These are phyloP conservation scores for Thalassoma bifasciatum DNA, from an alignment of 2,113 vertebrate genomes.

Conservation along the genomic window DNA sequence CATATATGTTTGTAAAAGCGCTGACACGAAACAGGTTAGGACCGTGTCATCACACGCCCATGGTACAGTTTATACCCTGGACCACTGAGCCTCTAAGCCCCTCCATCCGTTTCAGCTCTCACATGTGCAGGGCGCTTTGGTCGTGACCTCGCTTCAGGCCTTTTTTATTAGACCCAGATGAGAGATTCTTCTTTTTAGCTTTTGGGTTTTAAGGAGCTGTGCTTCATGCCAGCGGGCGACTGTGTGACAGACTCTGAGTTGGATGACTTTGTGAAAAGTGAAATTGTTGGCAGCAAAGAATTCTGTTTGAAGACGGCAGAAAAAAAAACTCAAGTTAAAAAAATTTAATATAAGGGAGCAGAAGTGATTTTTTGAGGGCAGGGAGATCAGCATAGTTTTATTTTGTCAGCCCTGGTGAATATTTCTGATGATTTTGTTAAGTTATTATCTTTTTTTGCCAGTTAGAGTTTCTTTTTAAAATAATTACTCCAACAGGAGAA, in stretches of 20 bases:
- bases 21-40: constrained; percentile 44
- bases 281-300: constrained; percentile 20
- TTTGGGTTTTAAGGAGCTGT: constrained; percentile 44
- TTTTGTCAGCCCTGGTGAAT: constrained; percentile 24
- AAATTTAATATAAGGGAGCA: constrained; percentile 31
- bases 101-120: constrained; percentile 60
- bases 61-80: constrained; percentile 57
- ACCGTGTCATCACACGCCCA: constrained; percentile 43
- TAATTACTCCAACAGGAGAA: not conserved
- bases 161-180: constrained; percentile 70
- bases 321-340: not conserved
- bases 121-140: constrained; percentile 53
- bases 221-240: constrained; percentile 42
- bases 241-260: constrained; percentile 47
- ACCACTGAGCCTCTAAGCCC: constrained; percentile 62
- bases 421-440: constrained; percentile 23
- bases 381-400: not conserved
- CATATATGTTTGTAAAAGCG: not conserved
- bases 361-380: not conserved
- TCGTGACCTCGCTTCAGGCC: constrained; percentile 57
- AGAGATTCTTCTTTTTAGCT: constrained; percentile 30
- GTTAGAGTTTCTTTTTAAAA: not conserved
- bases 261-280: constrained; percentile 42
- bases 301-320: constrained; percentile 21
- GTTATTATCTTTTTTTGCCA: not conserved